Conservation (phyloP, 2,888 invertebrate species). For the Volucella inanis region DNA sequence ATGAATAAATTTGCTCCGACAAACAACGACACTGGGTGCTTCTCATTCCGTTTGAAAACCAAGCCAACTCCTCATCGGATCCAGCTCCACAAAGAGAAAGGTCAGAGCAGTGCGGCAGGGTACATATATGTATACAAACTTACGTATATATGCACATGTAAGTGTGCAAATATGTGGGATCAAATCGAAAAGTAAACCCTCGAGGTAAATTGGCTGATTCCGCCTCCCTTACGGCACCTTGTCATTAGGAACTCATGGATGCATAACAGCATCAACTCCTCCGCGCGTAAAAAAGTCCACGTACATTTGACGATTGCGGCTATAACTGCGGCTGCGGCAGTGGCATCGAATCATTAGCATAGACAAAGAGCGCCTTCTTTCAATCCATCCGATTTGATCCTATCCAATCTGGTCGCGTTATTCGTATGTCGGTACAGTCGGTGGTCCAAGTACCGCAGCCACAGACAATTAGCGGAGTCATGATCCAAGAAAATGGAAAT, state of each 20-base stretch:
- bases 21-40: slow-evolving; percentile 30
- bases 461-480: slow-evolving; percentile 73
- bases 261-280: slow-evolving; percentile 59
- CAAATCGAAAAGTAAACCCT: slow-evolving; percentile 63
- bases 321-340: slow-evolving; percentile 17
- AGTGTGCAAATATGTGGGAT: slow-evolving; percentile 61
- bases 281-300: slow-evolving; percentile 37
- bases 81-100: slow-evolving; percentile 51
- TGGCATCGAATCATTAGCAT: slow-evolving; percentile 68
- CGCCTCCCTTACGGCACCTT: slow-evolving; percentile 16
- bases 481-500: slow-evolving; percentile 75
- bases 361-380: slow-evolving; percentile 70
- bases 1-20: slow-evolving; percentile 69
- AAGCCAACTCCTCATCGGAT: slow-evolving; percentile 20
- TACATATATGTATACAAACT: background rate
- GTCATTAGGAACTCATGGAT: slow-evolving; percentile 56
- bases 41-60: background rate
- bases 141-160: no score
- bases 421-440: slow-evolving; percentile 7
- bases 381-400: slow-evolving; percentile 32
- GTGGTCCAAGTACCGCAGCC: slow-evolving; percentile 64
- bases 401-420: background rate
- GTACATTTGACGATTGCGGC: no score
- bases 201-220: slow-evolving; percentile 47
- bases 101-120: slow-evolving; percentile 21